Evolutionary conservation across 2,797 vertebrate species (phyloP).

Genomic region (Cephalopachus bancanus): DNA sequence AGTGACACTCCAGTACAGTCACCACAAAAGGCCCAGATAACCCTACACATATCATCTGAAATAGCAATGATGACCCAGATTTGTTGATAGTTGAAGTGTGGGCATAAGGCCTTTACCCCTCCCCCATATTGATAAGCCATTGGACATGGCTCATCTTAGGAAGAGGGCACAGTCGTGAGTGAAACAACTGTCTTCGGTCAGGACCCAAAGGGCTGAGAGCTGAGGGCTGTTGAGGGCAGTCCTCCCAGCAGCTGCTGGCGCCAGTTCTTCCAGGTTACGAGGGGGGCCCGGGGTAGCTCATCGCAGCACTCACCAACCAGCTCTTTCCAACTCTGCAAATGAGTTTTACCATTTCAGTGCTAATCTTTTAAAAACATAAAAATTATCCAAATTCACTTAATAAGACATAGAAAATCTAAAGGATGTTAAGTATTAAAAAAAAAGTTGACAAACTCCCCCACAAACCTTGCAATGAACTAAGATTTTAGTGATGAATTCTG

Average conservation of each 20-base stretch:
- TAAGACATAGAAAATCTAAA: neutral
- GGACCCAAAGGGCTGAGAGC: neutral
- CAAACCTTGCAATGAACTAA: neutral
- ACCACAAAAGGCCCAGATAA: neutral
- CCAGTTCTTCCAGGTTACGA: neutral
- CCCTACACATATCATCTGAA: too few relatives aligned
- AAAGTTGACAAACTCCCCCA: neutral
- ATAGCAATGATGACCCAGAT: too few relatives aligned
- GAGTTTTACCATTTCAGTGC: neutral
- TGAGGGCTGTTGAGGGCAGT: neutral
- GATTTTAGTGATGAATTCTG: neutral
- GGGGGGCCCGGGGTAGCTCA: neutral
- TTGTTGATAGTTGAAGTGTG: accelerated
- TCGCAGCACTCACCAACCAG: too few relatives aligned
- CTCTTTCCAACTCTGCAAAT: neutral
- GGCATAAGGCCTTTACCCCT: neutral
- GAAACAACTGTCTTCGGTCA: neutral
- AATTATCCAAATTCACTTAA: neutral
- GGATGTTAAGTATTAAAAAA: neutral
- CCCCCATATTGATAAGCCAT: neutral
- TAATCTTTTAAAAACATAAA: neutral
- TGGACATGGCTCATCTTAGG: neutral
- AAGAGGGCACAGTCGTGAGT: neutral
- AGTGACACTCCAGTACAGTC: neutral
- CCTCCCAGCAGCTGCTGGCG: neutral